Evolutionary conservation across 2,113 vertebrate genomes (phyloP), one percentile per base, ranked within the genome.

Genomic region (Rhea americana): DNA sequence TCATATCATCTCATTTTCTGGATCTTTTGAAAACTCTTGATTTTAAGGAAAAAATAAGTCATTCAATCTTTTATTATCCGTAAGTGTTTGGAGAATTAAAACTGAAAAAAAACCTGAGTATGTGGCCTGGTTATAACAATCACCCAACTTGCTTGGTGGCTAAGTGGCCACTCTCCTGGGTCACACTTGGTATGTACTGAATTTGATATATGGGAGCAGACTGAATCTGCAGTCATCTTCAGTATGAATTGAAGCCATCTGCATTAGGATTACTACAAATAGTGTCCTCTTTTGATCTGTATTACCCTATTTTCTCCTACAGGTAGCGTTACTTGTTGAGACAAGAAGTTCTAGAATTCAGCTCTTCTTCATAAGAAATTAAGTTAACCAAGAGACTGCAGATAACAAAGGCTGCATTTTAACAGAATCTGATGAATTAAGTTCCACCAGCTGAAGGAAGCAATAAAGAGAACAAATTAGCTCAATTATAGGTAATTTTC

Each of bases 11-110:
- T 85, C 47, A 47, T 91, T 90, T 83, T 85, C 48, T 82, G 32
- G 8, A 71, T 88, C 73, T 56, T 94, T 76, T 84, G 21, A 65
- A 87, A 84, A 76, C 35, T 74, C 32, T 6, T 85, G 7, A 41
- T 55, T 89, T 90, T 84, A 75, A 58, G 19, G 53, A 68, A 12
- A 91, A 89, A 78, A 72, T 61, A 89, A 94, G 50, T 83, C 7
- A 48, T 68, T 86, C 70, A 79, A 9, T 22, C 4, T 84, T 80
- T 81, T 67, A 32, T 74, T 15, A 77, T 81, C 39, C 22, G 1
- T 74, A 62, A 87, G 22, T 74, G 26, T 61, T 74, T 59, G 30
- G 9, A 73, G 43, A 83, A 81, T 11, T 74, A 56, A 89, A 89
- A 93, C 41, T 35, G 13, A 63, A 78, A 87, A 18, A 62, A 24